Conservation (phyloP, 2,888 invertebrate species). For the Agelastica alni region DNA sequence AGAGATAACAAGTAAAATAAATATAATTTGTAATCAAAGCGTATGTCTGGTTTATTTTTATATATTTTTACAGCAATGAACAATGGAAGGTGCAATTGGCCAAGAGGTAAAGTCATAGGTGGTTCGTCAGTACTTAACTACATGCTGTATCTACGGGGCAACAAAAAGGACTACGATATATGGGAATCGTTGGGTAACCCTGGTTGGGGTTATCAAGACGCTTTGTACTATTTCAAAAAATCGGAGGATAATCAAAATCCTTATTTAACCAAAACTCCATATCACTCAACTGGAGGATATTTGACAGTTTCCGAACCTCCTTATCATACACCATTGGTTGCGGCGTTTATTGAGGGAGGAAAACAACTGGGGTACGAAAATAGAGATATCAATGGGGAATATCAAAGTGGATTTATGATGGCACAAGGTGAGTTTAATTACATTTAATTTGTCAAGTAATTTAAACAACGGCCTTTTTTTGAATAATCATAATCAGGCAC, state of each 20-base stretch:
- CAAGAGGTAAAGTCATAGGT: slow-evolving; percentile 88
- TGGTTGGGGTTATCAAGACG: slow-evolving; percentile 85
- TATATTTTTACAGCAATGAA: slow-evolving; percentile 71
- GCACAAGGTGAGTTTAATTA: slow-evolving; percentile 66
- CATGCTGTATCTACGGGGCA: slow-evolving; percentile 90
- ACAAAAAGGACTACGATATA: slow-evolving; percentile 84
- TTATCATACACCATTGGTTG: slow-evolving; percentile 79
- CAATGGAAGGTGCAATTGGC: slow-evolving; percentile 86
- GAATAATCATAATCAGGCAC: too few species aligned
- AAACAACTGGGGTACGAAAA: slow-evolving; percentile 73
- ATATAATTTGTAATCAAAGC: too few species aligned
- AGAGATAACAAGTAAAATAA: too few species aligned
- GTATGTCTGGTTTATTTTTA: not conserved
- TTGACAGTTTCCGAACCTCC: slow-evolving; percentile 85
- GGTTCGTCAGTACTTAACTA: slow-evolving; percentile 89
- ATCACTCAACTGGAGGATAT: slow-evolving; percentile 80
- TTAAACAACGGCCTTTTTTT: too few species aligned
- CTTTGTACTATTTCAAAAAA: slow-evolving; percentile 84
- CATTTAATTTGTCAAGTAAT: too few species aligned
- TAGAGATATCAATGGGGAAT: slow-evolving; percentile 84
- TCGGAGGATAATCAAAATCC: slow-evolving; percentile 90
- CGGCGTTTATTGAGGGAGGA: slow-evolving; percentile 82
- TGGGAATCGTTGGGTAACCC: slow-evolving; percentile 88
- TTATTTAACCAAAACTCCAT: slow-evolving; percentile 76
- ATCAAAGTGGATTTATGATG: slow-evolving; percentile 87